Conservation (phyloP, 2,113 vertebrate genomes). For the Oenanthe oenanthe region DNA sequence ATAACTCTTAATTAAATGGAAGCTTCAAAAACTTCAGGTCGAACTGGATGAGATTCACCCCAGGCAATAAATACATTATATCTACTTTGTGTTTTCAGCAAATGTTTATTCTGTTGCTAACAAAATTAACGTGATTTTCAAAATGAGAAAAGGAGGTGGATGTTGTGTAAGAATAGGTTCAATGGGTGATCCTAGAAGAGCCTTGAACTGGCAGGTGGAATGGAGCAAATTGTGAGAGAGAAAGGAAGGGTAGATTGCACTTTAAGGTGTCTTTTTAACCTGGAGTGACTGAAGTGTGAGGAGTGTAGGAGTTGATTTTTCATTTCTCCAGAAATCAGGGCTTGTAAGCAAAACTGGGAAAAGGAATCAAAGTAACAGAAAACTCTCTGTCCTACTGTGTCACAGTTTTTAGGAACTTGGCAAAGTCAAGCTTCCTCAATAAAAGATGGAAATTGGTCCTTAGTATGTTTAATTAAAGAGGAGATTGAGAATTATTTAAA, state of each 20-base stretch:
- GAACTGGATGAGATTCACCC: background rate
- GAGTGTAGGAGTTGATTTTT: background rate
- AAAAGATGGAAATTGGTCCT: conserved; percentile 11
- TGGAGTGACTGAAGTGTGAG: background rate
- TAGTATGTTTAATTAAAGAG: conserved; percentile 23
- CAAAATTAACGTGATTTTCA: conserved; percentile 38
- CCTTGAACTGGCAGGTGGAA: background rate
- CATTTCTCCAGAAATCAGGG: background rate
- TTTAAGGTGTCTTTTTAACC: background rate
- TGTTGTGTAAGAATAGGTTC: background rate
- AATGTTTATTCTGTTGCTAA: conserved; percentile 19
- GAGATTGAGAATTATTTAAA: conserved; percentile 36
- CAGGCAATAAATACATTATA: background rate
- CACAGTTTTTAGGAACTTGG: background rate
- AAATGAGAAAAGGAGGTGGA: background rate
- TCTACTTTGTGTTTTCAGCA: conserved; percentile 20
- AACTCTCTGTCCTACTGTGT: background rate
- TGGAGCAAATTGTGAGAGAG: background rate
- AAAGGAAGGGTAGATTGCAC: background rate
- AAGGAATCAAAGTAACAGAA: background rate
- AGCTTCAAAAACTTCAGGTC: background rate
- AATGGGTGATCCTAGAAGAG: background rate
- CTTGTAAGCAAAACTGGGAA: background rate
- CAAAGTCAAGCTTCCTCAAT: conserved; percentile 2
- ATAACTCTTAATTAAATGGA: background rate